Evolutionary conservation across 2,797 vertebrate genomes (phyloP).

Genomic region (Phrynocephalus guinanensis): DNA sequence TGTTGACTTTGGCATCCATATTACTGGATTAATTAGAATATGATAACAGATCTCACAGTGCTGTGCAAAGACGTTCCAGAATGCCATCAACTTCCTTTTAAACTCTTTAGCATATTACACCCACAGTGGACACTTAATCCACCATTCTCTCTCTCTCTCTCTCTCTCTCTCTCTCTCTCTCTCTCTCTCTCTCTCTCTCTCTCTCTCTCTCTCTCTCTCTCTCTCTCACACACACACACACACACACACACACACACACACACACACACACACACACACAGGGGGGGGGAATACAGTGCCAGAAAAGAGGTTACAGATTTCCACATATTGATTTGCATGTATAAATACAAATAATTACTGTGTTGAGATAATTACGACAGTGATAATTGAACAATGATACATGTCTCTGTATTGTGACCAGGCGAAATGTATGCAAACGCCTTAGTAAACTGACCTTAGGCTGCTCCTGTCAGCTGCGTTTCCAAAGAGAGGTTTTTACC

Average conservation of each 20-base stretch:
- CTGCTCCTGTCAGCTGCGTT: no score
- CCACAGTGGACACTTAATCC: background rate
- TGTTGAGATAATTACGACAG: background rate
- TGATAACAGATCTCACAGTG: background rate
- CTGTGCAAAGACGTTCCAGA: background rate
- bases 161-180: no score
- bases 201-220: no score
- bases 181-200: no score
- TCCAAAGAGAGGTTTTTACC: no score
- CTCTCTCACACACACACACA: no score
- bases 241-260: no score
- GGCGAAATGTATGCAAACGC: background rate
- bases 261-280: background rate
- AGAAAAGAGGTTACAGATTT: background rate
- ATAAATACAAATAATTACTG: background rate
- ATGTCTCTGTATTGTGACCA: background rate
- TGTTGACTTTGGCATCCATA: background rate
- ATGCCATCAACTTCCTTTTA: background rate
- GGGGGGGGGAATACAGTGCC: background rate
- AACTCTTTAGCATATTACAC: background rate
- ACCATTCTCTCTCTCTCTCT: no score
- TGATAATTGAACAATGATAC: background rate
- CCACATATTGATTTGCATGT: background rate
- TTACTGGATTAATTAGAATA: conserved; percentile 25
- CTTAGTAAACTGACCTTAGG: no score